Base-by-base conservation (phyloP, 2,113 vertebrate genomes). In the Copsychus sechellarum region DNA sequence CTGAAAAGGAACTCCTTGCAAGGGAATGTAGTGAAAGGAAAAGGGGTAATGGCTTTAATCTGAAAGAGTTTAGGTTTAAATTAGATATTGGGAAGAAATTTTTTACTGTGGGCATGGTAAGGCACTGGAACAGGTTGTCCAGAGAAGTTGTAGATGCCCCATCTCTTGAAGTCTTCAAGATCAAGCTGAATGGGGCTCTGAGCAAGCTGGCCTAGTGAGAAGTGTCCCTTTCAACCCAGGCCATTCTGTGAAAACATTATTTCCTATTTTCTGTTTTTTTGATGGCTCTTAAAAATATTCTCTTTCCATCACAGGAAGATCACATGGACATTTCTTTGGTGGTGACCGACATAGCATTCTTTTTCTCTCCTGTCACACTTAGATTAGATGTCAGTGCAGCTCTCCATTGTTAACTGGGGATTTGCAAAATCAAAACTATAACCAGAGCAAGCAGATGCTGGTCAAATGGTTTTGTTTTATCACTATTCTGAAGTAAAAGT, bases 181-280 rank as follows among this genome's bases (percentile, higher is more conserved):
- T 12, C 18, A 70, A 34, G 24, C 8, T 61, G 25, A 5, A 23
- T 82, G 40, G 31, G 7, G 1, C 33, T 38, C 33, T 45, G 33
- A 66, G 28, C 29, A 53, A 22, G 16, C 10, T 60, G 24, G 2
- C 24, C 12, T 45, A 14, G 19, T 45, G 28, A 19, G 8, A 74
- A 13, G 7, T 66, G 10, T 51, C 33, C 21, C 4, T 69, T 62
- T 19, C 31, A 56, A 19, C 8, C 4, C 31, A 69, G 26, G 56
- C 10, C 31, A 17, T 33, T 83, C 31, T 33, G 48, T 36, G 96
- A 93, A 97, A 94, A 90, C 25, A 82, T 97, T 93, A 94, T 85
- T 96, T 97, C 62, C 48, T 81, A 14, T 91, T 95, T 94, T 96
- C 56, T 96, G 31, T 47, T 57, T 95, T 97, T 95, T 94, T 61